Evolutionary conservation across 2,113 vertebrate genomes (phyloP).

Genomic region (Rhinolophus ferrumequinum): DNA sequence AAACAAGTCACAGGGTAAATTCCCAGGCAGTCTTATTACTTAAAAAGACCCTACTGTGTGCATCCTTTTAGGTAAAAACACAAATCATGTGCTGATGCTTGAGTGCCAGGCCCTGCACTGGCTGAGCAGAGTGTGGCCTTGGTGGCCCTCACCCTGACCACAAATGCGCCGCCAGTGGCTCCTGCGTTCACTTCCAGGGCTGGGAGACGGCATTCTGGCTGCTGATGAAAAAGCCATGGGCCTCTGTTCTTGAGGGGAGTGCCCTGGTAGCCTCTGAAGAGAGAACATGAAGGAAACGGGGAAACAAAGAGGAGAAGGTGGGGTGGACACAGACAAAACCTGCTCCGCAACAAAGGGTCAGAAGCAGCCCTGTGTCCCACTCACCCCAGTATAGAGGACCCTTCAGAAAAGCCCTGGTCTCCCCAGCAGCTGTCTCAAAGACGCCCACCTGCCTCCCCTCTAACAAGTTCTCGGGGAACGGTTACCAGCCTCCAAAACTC

Average conservation of each 20-base stretch:
- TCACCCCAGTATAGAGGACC: neutral
- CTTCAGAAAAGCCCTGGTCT: neutral
- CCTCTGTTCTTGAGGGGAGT: neutral
- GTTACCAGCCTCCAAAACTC: conserved; percentile 33
- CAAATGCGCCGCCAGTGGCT: accelerated
- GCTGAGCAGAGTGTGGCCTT: neutral
- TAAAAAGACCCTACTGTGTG: neutral
- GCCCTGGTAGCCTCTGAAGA: too few species aligned
- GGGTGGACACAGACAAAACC: neutral
- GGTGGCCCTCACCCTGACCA: accelerated
- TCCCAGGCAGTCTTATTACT: neutral
- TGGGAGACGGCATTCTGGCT: neutral
- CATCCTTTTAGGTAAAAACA: neutral
- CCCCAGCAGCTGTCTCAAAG: neutral
- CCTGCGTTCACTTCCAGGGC: too few species aligned
- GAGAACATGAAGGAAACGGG: neutral
- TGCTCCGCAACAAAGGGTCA: too few species aligned
- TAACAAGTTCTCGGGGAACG: neutral
- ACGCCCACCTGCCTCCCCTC: neutral
- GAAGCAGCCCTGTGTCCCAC: neutral
- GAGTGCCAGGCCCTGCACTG: neutral
- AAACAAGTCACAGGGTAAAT: neutral
- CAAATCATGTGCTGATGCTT: neutral
- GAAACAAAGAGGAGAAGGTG: neutral
- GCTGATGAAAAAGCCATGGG: neutral